phyloP scores from a whole-genome alignment of 2,113 vertebrate genomes.

The Ammodytes dubius region DNA sequence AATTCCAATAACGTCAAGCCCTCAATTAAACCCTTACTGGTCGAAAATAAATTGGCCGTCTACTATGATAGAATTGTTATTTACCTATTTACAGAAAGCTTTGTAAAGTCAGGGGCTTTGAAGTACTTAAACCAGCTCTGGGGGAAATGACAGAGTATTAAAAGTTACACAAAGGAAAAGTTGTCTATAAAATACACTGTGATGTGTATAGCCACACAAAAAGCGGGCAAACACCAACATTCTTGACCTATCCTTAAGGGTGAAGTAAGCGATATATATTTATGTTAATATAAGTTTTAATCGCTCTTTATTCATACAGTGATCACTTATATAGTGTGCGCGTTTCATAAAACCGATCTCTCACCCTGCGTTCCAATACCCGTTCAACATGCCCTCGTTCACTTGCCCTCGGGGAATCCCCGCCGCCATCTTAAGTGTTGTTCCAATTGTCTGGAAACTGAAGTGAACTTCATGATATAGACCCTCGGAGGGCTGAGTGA shows the following conservation, averaged over 20 bases:
- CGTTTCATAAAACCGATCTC: too few species aligned
- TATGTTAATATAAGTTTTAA: too few species aligned
- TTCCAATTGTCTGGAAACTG: too few species aligned
- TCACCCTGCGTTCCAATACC: too few species aligned
- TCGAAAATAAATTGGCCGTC: constrained; percentile 44
- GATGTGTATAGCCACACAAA: neutral
- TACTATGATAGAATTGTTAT: constrained; percentile 55
- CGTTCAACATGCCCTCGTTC: too few species aligned
- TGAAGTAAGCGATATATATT: too few species aligned
- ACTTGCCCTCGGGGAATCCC: too few species aligned
- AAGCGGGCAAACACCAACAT: neutral
- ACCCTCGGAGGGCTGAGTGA: too few species aligned
- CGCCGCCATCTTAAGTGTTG: too few species aligned
- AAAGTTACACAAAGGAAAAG: constrained; percentile 15
- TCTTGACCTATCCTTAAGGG: neutral
- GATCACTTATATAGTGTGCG: too few species aligned
- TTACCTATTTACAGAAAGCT: constrained; percentile 38
- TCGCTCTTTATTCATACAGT: too few species aligned
- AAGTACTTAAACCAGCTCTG: constrained; percentile 19
- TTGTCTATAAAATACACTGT: neutral
- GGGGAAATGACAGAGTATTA: constrained; percentile 4
- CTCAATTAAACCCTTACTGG: constrained; percentile 46
- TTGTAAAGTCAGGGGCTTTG: constrained; percentile 21
- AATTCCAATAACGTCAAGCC: constrained; percentile 43
- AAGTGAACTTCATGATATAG: too few species aligned